Evolutionary conservation across 2,797 vertebrate genomes (phyloP), one percentile per base, ranked within the genome.

Genomic region (Xenentodon cancila): DNA sequence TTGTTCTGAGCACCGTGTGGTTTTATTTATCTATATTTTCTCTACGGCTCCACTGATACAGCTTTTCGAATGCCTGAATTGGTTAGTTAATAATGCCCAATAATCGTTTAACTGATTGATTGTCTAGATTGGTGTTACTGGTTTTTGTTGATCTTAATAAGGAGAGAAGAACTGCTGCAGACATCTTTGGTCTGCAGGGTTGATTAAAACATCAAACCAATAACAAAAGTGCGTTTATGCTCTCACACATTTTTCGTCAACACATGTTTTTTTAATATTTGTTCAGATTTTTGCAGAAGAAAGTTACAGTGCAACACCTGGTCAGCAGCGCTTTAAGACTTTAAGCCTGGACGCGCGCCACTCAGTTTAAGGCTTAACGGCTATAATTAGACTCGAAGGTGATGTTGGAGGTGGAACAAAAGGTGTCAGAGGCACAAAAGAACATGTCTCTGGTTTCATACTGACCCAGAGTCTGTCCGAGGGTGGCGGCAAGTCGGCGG

Each of bases 231-330:
- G 27, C 7, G n/a, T 0, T 11, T 5, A 1, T 15, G 0, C 22
- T 49, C 21, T 49, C 3, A 12, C 17, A 9, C 7, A 7, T 27
- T 27, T 27, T 7, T 27, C 7, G 3, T 27, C 7, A n/a, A n/a
- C n/a, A n/a, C n/a, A n/a, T 27, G 3, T 27, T 27, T 27, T 27
- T 1, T 7, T 0, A 45, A 22, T 17, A 46, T 58, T 9, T 51
- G 16, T 8, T 19, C 25, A 7, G 15, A 47, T 59, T 59, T 58
- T 18, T 44, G 13, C 72, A 48, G 66, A 0, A 59, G 11, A 81
- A 88, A 86, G 81, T 89, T 88, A 0, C 50, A 63, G 65, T 16
- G 64, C 76, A 79, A 75, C 82, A 82, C 73, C 79, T 75, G 75
- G 20, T 63, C 66, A 57, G 70, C 68, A 3, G 40, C 78, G 45